Evolutionary conservation across 2,113 vertebrate genomes (phyloP).

Genomic region (Rynchops niger): DNA sequence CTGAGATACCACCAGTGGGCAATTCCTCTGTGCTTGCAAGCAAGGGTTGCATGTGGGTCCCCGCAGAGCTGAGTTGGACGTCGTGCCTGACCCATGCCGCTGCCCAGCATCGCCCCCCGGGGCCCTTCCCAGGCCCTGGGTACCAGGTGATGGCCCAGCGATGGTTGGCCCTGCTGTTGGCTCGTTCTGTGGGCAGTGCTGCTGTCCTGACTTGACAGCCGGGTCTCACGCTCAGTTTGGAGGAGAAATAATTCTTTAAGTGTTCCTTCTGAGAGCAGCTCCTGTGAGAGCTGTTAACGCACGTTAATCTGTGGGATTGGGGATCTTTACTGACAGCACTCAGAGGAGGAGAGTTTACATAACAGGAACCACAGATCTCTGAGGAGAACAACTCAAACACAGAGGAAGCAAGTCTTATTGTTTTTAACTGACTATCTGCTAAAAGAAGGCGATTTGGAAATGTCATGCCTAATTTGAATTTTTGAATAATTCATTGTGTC

Average conservation of each 20-base stretch:
- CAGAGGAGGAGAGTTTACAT: constrained; percentile 7
- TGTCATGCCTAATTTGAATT: constrained; percentile 53
- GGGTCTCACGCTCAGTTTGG: background rate
- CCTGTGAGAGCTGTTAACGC: background rate
- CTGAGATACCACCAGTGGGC: background rate
- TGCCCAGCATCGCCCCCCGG: fast-evolving
- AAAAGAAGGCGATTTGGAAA: constrained; percentile 19
- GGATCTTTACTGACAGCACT: background rate
- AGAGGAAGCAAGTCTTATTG: constrained; percentile 1
- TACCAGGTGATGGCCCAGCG: fast-evolving
- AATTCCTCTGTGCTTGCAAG: background rate
- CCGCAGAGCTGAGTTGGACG: background rate
- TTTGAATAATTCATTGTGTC: constrained; percentile 60
- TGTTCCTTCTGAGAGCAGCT: background rate
- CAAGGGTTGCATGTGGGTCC: background rate
- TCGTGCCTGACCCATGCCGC: fast-evolving
- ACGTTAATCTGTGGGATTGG: background rate
- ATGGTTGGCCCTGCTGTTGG: background rate
- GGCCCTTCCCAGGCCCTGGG: background rate
- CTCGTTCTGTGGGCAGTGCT: background rate
- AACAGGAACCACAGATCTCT: background rate
- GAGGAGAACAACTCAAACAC: background rate
- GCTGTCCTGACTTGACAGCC: background rate
- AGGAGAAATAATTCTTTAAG: background rate
- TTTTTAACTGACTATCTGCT: constrained; percentile 29